Percentiles rank a stretch among this genome's conserved stretches.
Conservation (phyloP, 2,797 vertebrate genomes). For the Macroramphosus scolopax region DNA sequence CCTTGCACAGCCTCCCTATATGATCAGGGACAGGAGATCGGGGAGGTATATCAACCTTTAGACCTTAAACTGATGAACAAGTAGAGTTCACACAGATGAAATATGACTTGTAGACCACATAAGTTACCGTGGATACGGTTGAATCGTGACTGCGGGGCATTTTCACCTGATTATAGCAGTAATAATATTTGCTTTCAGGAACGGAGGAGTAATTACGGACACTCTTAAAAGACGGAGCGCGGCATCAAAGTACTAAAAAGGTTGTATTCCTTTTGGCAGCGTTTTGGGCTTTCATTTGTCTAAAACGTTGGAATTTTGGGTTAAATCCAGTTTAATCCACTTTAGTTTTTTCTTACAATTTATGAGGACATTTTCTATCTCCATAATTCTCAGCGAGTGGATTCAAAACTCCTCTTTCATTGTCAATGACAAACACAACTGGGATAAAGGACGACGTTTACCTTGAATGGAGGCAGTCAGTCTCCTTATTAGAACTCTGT, state of each 20-base stretch:
- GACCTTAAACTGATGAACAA: no score
- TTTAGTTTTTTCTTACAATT: slow-evolving; percentile 55
- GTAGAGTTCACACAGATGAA: no score
- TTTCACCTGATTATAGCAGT: slow-evolving; percentile 25
- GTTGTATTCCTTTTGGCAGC: slow-evolving; percentile 39
- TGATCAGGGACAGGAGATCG: no score
- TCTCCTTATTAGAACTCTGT: no score
- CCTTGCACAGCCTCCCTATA: no score
- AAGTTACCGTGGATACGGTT: no score
- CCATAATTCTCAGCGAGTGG: slow-evolving; percentile 3
- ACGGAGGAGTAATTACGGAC: slow-evolving; percentile 27
- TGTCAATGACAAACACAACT: slow-evolving; percentile 24
- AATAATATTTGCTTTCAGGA: slow-evolving; percentile 32
- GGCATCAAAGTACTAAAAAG: slow-evolving; percentile 37
- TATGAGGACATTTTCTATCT: slow-evolving; percentile 20
- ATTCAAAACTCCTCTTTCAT: slow-evolving; percentile 13
- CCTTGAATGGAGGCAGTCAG: background rate
- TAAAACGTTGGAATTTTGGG: slow-evolving; percentile 59
- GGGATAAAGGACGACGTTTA: slow-evolving; percentile 20
- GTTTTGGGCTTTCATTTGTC: slow-evolving; percentile 61
- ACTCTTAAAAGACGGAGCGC: slow-evolving; percentile 18
- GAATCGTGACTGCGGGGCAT: slow-evolving; percentile 18
- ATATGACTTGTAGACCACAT: no score
- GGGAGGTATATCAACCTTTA: no score
- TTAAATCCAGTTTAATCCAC: slow-evolving; percentile 65